These are phyloP conservation scores for Phaedon cochleariae DNA, from an alignment of 2,888 invertebrate genomes.

Conservation along the genomic window DNA sequence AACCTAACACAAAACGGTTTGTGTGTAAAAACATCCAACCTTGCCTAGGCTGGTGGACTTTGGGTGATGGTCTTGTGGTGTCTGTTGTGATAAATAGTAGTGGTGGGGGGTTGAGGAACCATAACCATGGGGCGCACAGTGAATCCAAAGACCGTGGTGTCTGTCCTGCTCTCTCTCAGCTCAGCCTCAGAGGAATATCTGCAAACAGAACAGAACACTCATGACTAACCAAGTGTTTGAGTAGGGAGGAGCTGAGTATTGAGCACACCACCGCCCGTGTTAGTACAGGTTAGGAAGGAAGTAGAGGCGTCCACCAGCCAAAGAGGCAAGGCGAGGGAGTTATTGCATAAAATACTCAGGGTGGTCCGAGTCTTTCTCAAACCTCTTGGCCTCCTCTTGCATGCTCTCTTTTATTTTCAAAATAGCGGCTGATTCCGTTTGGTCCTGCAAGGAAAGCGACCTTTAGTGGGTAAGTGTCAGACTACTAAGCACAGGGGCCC, in stretches of 20 bases:
- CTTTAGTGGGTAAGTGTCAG: conserved; percentile 64
- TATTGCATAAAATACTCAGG: conserved; percentile 98
- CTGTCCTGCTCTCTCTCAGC: conserved; percentile 52
- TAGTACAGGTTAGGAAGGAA: conserved; percentile 62
- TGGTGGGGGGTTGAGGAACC: conserved; percentile 45
- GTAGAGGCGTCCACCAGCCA: conserved; percentile 62
- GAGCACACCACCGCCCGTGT: conserved; percentile 63
- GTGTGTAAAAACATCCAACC: conserved; percentile 57
- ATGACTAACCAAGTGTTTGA: conserved; percentile 57
- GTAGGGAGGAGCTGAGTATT: conserved; percentile 60
- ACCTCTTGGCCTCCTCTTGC: conserved; percentile 99
- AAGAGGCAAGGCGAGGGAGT: conserved; percentile 64
- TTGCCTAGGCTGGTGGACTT: conserved; percentile 60
- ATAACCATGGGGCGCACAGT: conserved; percentile 35
- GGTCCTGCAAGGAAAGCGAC: conserved; percentile 72
- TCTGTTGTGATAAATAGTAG: conserved; percentile 38
- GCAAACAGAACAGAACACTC: conserved; percentile 63
- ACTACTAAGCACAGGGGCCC: conserved; percentile 59
- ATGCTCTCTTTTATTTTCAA: conserved; percentile 99
- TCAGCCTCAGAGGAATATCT: conserved; percentile 63
- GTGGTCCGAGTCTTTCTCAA: conserved; percentile 97
- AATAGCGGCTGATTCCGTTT: conserved; percentile 99
- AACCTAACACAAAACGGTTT: conserved; percentile 39
- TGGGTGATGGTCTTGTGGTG: conserved; percentile 41
- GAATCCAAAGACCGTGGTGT: conserved; percentile 26